These are phyloP conservation scores for Anthonomus grandis DNA, from an alignment of 1,140 invertebrate species.

Conservation along the genomic window DNA sequence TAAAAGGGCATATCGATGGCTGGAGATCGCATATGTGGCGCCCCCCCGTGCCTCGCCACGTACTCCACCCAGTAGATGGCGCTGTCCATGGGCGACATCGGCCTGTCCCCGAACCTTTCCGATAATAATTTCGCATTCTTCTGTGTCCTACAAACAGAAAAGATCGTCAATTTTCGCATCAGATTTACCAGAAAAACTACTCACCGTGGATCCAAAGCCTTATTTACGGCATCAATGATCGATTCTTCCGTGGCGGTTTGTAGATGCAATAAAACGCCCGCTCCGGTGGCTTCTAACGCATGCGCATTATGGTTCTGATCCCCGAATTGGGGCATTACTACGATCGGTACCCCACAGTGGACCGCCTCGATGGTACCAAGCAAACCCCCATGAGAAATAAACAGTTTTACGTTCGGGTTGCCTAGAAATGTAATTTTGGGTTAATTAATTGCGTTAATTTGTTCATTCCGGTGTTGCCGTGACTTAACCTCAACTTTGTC, in stretches of 20 bases:
- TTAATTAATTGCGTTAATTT: background rate
- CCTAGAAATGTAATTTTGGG: constrained; percentile 46
- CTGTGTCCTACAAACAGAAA: too few relatives aligned
- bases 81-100: constrained; percentile 53
- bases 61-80: constrained; percentile 65
- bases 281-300: constrained; percentile 57
- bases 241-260: constrained; percentile 58
- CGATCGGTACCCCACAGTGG: constrained; percentile 68
- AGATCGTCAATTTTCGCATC: too few relatives aligned
- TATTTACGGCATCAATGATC: constrained; percentile 54
- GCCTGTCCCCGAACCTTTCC: constrained; percentile 55
- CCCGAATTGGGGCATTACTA: constrained; percentile 68
- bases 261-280: constrained; percentile 56
- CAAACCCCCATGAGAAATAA: constrained; percentile 72
- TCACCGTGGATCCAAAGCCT: constrained; percentile 58
- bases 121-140: constrained; percentile 54
- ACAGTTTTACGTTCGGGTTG: constrained; percentile 65
- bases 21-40: constrained; percentile 54
- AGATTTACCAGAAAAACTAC: constrained; percentile 45
- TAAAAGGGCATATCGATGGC: constrained; percentile 58
- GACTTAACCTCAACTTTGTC: background rate
- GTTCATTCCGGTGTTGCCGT: background rate
- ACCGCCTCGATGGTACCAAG: constrained; percentile 71
- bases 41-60: constrained; percentile 58
- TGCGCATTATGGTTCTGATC: constrained; percentile 63